Base-by-base conservation (phyloP, 2,888 invertebrate species). In the Cantharis nigra region DNA sequence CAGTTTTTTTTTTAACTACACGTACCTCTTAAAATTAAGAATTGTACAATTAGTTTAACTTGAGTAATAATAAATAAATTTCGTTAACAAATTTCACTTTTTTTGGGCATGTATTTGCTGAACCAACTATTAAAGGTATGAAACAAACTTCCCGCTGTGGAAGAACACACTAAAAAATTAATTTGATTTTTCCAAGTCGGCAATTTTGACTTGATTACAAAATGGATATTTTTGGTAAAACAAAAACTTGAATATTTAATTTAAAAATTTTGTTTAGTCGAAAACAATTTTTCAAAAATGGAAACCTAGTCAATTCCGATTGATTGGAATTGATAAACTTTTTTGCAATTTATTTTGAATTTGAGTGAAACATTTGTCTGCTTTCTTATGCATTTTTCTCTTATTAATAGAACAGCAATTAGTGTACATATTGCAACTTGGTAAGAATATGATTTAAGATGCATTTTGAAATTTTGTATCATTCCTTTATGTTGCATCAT, bases 51-150 rank as follows among this genome's bases (percentile, higher is more conserved):
- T 79, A 79, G 74, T 26, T 80, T 79, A 81, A 79, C 70, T 49
- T 49, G n/a, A 49, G 26, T 70, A 74, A 79, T 78, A 79, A 82
- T 79, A 80, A 82, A 82, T 82, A 82, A 79, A 81, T 78, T 80
- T 75, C 75, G 70, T 81, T 76, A 79, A 75, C 67, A 78, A 80
- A 80, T 73, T 79, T 78, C 70, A 75, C 78, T 80, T 79, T 78
- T 80, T 79, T 79, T 81, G 80, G 83, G 82, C 82, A 81, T 81
- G 83, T 82, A 82, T 81, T 79, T 80, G 81, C 83, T 83, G 82
- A 83, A 83, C 83, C 80, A 81, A 82, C 80, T 76, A 75, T 72
- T 74, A 67, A 33, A n/a, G 26, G 65, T 67, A 67, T 67, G n/a
- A 67, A 67, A 67, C 13, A 23, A 23, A 67, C 26, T 23, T 49